phyloP scores from a whole-genome alignment of 1,140 invertebrate species.

The Charaxes varanes region DNA sequence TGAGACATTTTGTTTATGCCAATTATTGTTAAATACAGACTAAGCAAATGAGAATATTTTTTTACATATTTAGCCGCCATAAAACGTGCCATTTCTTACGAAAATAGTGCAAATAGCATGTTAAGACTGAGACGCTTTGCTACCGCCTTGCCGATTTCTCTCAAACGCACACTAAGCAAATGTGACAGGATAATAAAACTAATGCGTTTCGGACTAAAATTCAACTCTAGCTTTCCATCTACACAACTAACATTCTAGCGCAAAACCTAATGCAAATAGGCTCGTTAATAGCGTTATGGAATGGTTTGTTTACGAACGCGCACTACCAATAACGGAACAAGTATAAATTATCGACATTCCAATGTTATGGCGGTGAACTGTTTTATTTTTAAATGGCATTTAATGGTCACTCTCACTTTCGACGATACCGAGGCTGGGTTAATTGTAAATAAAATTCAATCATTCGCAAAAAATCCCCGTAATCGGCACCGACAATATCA shows the following conservation, averaged over 20 bases:
- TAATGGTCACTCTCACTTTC: conserved; percentile 71
- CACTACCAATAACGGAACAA: conserved; percentile 15
- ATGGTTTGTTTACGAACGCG: conserved; percentile 21
- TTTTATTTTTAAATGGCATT: conserved; percentile 73
- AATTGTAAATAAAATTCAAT: conserved; percentile 75
- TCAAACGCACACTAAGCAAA: background rate
- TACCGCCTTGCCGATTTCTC: too few relatives aligned
- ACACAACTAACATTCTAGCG: too few relatives aligned
- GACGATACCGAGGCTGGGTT: conserved; percentile 57
- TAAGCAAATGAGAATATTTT: too few relatives aligned
- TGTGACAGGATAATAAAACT: too few relatives aligned
- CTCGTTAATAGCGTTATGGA: conserved; percentile 7
- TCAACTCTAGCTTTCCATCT: too few relatives aligned
- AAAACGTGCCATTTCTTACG: too few relatives aligned
- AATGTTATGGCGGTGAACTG: conserved; percentile 56
- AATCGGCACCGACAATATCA: conserved; percentile 68
- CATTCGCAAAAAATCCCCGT: conserved; percentile 71
- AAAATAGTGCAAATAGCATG: too few relatives aligned
- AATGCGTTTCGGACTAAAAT: too few relatives aligned
- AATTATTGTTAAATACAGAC: too few relatives aligned
- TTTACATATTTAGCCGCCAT: too few relatives aligned
- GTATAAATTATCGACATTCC: conserved; percentile 44
- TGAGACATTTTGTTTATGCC: too few relatives aligned
- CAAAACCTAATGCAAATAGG: conserved; percentile 2
- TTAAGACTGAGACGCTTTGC: too few relatives aligned